A percentile compares a stretch with the other conserved stretches of the same genome.
Evolutionary conservation across 2,888 invertebrate species (phyloP).

Genomic region (Nymphalis urticae): DNA sequence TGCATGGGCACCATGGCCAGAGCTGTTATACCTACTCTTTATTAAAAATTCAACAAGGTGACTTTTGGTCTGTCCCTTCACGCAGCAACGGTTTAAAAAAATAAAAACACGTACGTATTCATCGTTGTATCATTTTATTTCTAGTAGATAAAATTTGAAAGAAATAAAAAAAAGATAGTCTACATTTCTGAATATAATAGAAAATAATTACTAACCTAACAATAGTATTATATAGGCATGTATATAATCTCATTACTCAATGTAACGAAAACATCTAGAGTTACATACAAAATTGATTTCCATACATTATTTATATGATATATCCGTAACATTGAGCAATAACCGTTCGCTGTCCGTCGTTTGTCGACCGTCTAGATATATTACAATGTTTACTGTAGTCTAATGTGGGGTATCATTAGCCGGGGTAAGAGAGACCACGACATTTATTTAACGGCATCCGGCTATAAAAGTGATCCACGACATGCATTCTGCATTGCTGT

Average conservation of each 20-base stretch:
- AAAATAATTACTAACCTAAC: too few species aligned
- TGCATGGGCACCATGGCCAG: neutral
- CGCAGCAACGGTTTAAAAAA: too few species aligned
- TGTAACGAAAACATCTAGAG: neutral
- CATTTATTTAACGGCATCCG: conserved; percentile 82
- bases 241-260: too few species aligned
- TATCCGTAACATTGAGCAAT: conserved; percentile 21
- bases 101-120: too few species aligned
- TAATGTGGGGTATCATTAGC: conserved; percentile 72
- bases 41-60: too few species aligned
- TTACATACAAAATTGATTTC: neutral
- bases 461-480: conserved; percentile 81
- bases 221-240: too few species aligned
- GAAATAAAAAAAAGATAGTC: too few species aligned
- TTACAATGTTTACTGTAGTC: conserved; percentile 54
- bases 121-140: too few species aligned
- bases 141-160: too few species aligned
- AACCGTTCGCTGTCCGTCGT: conserved; percentile 6
- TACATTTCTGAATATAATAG: too few species aligned
- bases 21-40: neutral
- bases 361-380: conserved; percentile 18
- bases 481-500: conserved; percentile 76
- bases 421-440: conserved; percentile 76
- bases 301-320: conserved; percentile 1
- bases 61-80: too few species aligned